Evolutionary conservation across 2,113 vertebrate species (phyloP).

Genomic region (Tachycineta bicolor): DNA sequence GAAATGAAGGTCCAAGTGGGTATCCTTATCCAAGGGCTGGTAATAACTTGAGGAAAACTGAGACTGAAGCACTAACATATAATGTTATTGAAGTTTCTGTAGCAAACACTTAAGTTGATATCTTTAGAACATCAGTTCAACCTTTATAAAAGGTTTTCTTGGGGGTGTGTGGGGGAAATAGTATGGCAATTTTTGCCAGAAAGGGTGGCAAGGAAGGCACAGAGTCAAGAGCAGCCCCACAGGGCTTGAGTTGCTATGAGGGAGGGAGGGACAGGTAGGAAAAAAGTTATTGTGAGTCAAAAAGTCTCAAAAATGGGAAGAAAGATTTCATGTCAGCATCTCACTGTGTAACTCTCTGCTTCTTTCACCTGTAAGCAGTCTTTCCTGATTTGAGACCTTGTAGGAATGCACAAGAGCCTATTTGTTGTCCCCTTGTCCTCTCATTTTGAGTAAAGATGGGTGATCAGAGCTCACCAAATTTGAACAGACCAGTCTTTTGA

Average conservation of each 20-base stretch:
- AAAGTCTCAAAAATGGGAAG: neutral
- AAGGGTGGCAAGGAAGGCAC: neutral
- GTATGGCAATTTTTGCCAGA: neutral
- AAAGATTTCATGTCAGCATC: neutral
- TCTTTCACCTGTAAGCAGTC: neutral
- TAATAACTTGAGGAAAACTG: neutral
- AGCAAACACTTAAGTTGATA: neutral
- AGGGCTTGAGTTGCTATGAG: neutral
- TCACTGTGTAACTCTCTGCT: neutral
- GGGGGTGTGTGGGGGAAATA: accelerated
- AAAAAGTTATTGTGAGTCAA: neutral
- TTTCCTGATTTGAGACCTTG: neutral
- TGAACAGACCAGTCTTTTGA: neutral
- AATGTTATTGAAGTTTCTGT: neutral
- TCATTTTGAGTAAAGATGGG: neutral
- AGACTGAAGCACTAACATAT: neutral
- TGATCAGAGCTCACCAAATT: neutral
- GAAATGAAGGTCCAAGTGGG: neutral
- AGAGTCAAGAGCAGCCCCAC: neutral
- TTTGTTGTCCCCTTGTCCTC: neutral
- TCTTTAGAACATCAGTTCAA: neutral
- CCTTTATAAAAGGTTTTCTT: neutral
- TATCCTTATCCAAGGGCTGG: neutral
- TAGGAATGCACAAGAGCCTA: neutral
- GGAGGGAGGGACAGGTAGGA: neutral